These are phyloP conservation scores for Sympetrum striolatum DNA, from an alignment of 2,888 invertebrate species.

Conservation along the genomic window DNA sequence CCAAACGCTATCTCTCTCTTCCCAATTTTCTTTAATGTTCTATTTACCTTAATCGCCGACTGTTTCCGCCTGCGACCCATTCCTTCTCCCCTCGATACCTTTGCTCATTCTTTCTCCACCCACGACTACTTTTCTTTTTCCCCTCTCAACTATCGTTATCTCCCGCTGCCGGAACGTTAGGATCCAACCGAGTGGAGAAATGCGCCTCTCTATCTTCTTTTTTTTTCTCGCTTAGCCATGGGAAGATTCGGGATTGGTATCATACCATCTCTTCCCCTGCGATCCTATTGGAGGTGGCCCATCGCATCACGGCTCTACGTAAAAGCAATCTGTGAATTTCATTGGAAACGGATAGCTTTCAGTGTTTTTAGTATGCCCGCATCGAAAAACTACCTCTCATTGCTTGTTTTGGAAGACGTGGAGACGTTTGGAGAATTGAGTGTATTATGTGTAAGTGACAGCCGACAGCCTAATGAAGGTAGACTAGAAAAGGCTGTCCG, in stretches of 20 bases:
- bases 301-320: background rate
- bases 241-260: background rate
- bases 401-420: background rate
- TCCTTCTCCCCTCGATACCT: background rate
- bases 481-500: too few species aligned
- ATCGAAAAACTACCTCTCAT: background rate
- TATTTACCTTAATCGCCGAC: conserved; percentile 42
- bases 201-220: background rate
- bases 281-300: background rate
- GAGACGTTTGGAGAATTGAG: background rate
- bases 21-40: conserved; percentile 42
- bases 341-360: background rate
- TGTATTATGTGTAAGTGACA: too few species aligned
- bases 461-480: too few species aligned
- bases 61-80: conserved; percentile 8
- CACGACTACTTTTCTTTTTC: background rate
- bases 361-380: background rate
- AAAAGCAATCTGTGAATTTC: conserved; percentile 23
- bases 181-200: conserved; percentile 41
- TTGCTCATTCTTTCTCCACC: background rate
- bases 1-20: background rate
- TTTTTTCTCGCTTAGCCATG: background rate
- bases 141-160: conserved; percentile 23
- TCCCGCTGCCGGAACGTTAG: conserved; percentile 23
- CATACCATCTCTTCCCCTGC: background rate